Conservation (phyloP, 2,888 invertebrate genomes). For the Caenorhabditis doughertyi region DNA sequence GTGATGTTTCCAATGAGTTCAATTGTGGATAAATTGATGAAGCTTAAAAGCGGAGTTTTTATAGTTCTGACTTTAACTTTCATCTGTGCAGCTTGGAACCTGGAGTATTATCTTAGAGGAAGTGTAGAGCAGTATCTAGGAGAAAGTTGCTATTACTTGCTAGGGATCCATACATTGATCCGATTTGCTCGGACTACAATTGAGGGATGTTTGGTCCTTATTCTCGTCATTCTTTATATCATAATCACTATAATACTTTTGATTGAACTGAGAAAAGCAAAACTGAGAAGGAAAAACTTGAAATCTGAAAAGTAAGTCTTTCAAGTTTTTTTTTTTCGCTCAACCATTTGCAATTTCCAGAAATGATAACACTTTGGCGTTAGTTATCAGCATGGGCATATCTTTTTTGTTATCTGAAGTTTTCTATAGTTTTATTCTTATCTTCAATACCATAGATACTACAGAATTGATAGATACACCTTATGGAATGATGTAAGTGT, state of each 20-base stretch:
- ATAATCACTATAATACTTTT: background rate
- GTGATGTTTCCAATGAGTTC: constrained; percentile 21
- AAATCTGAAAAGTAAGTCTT: background rate
- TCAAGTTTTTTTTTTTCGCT: background rate
- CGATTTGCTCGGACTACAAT: background rate
- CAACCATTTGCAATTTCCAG: background rate
- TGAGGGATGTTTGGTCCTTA: background rate
- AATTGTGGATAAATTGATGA: background rate
- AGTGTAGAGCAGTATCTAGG: no score
- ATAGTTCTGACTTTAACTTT: background rate
- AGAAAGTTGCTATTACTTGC: background rate
- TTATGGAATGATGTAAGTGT: no score
- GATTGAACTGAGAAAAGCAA: background rate
- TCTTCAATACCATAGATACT: no score
- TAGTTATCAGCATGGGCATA: background rate
- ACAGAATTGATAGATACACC: no score
- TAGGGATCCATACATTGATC: background rate
- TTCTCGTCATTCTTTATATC: background rate
- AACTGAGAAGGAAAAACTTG: constrained; percentile 2
- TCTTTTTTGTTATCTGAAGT: constrained; percentile 2
- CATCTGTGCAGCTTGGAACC: background rate
- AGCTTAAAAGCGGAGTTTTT: background rate
- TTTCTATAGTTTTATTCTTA: background rate
- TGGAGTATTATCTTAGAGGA: background rate
- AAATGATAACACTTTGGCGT: background rate